phyloP scores from a whole-genome alignment of 1,140 invertebrate species.

The Laupala kohalensis region DNA sequence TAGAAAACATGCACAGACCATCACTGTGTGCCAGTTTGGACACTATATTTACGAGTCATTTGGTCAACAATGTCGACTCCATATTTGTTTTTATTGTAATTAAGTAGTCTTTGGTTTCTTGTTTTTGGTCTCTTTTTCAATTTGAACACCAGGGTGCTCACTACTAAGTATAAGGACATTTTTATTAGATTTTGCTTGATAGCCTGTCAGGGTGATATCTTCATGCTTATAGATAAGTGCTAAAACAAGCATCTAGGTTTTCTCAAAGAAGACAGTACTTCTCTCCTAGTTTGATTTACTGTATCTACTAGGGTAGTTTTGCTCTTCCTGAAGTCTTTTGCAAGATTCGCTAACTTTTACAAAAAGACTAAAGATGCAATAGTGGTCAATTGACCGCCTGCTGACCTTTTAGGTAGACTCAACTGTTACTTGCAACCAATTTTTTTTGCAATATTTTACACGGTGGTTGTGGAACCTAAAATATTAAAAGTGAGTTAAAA shows the following conservation, averaged over 20 bases:
- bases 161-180: constrained; percentile 18
- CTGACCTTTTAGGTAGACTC: no score
- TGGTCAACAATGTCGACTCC: constrained; percentile 19
- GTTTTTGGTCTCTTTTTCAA: constrained; percentile 7
- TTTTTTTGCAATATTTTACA: no score
- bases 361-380: no score
- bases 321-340: constrained; percentile 12
- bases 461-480: no score
- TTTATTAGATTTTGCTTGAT: constrained; percentile 16
- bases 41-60: constrained; percentile 23
- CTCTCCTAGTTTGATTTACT: constrained; percentile 9
- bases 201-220: constrained; percentile 16
- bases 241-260: background rate
- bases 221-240: background rate
- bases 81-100: constrained; percentile 23
- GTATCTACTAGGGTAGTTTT: constrained; percentile 15
- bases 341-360: no score
- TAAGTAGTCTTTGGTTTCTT: constrained; percentile 16
- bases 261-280: background rate
- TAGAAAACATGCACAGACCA: no score
- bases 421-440: no score
- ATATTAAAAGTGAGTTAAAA: no score
- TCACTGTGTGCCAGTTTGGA: no score
- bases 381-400: no score
- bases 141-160: background rate